A percentile compares a stretch with the other conserved stretches of the same genome.
These are phyloP conservation scores for Aphis craccivora DNA, from an alignment of 1,140 invertebrate species.

Conservation along the genomic window DNA sequence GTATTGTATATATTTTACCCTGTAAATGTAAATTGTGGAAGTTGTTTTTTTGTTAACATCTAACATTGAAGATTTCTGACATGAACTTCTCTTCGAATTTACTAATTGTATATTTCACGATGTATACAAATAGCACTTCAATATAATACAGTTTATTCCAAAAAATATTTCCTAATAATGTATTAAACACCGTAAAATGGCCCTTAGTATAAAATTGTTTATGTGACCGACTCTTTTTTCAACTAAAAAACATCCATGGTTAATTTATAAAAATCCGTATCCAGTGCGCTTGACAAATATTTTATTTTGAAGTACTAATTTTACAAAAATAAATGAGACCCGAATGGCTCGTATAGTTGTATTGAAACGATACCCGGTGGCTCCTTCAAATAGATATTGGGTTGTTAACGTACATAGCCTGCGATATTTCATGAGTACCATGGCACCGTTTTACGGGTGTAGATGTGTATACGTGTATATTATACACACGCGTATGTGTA, in stretches of 20 bases:
- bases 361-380: neutral
- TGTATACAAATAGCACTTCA: neutral
- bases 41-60: neutral
- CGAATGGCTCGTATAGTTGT: neutral
- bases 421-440: conserved; percentile 11
- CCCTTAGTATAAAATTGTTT: neutral
- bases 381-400: conserved; percentile 10
- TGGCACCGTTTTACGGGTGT: neutral
- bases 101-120: neutral
- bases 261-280: neutral
- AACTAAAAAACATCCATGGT: neutral
- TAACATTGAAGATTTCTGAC: neutral
- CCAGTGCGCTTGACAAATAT: neutral
- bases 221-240: neutral
- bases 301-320: neutral
- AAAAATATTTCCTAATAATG: no score
- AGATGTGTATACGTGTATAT: neutral
- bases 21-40: neutral
- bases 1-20: neutral
- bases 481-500: neutral
- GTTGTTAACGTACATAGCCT: conserved; percentile 22
- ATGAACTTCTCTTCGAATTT: neutral
- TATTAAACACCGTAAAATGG: neutral
- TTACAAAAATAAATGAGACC: conserved; percentile 8
- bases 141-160: neutral